Percentiles rank a stretch among this genome's conserved stretches.
phyloP scores from a whole-genome alignment of 2,113 vertebrate species.

The Natator depressus region DNA sequence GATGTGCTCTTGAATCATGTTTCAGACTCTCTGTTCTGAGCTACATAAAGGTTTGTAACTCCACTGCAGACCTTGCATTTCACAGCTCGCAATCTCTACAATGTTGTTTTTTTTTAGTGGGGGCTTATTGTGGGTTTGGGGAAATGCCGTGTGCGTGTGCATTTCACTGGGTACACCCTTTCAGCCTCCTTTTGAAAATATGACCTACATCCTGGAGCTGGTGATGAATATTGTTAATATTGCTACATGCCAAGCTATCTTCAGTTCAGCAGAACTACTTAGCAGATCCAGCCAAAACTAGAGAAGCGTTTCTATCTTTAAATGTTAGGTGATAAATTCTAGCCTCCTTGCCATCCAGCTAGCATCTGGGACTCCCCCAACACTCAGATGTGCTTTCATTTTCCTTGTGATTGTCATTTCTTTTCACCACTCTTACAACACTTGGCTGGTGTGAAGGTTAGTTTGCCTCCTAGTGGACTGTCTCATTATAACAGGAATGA shows the following conservation, averaged over 20 bases:
- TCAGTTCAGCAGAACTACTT: background rate
- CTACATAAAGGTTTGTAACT: background rate
- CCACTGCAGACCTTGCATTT: background rate
- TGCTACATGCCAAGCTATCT: background rate
- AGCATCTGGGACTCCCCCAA: background rate
- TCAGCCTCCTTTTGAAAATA: background rate
- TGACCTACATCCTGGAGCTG: background rate
- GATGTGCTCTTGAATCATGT: background rate
- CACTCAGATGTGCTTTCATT: background rate
- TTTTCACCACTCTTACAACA: accelerated
- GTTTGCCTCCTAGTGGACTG: slow-evolving; percentile 69
- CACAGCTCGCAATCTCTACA: background rate
- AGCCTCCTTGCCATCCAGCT: accelerated
- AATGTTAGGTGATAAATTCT: background rate
- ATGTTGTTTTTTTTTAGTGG: no score
- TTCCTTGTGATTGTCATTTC: background rate
- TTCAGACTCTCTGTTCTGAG: background rate
- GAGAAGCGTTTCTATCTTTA: background rate
- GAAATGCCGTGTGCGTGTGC: background rate
- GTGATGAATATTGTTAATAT: accelerated
- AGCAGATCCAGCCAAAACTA: background rate
- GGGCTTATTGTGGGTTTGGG: background rate
- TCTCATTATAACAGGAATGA: slow-evolving; percentile 52
- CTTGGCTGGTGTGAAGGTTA: background rate
- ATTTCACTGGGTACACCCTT: background rate